Conservation (phyloP, 2,113 vertebrate species). For the Paedocypris sp. region DNA sequence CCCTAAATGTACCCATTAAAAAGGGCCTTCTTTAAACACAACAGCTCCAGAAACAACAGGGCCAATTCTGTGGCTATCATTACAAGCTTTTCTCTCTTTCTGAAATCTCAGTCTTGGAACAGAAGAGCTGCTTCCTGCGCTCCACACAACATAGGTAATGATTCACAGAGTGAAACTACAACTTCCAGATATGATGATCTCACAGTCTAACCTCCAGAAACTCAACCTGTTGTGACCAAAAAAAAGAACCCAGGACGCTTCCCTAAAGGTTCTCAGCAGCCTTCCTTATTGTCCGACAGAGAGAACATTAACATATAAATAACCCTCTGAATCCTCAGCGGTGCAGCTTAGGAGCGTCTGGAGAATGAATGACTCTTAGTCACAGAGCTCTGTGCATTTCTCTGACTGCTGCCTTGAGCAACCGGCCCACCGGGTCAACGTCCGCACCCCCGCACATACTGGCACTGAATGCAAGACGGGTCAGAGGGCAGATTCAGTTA, state of each 20-base stretch:
- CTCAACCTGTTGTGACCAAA: neutral
- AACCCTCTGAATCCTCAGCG: slow-evolving; percentile 20
- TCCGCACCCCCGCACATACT: slow-evolving; percentile 10
- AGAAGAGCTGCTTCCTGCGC: no score
- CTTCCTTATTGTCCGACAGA: slow-evolving; percentile 22
- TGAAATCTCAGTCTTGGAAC: neutral
- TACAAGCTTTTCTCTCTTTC: no score
- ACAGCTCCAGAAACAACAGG: no score
- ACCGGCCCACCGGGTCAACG: slow-evolving; percentile 20
- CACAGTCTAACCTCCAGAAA: neutral
- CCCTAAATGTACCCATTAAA: no score
- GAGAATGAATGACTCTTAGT: slow-evolving; percentile 25
- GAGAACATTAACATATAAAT: slow-evolving; percentile 53
- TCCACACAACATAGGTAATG: neutral
- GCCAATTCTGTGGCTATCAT: no score
- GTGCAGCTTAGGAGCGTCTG: slow-evolving; percentile 28
- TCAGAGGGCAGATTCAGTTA: slow-evolving; percentile 17
- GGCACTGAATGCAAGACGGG: neutral
- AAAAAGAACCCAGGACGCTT: slow-evolving; percentile 7
- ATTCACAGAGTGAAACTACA: neutral
- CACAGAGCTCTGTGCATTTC: slow-evolving; percentile 16
- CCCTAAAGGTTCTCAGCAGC: neutral
- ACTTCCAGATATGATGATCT: neutral
- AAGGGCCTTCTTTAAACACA: no score
- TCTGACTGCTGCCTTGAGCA: slow-evolving; percentile 16